These are phyloP conservation scores for Megathymus violae DNA, from an alignment of 1,140 invertebrate genomes.

Conservation along the genomic window DNA sequence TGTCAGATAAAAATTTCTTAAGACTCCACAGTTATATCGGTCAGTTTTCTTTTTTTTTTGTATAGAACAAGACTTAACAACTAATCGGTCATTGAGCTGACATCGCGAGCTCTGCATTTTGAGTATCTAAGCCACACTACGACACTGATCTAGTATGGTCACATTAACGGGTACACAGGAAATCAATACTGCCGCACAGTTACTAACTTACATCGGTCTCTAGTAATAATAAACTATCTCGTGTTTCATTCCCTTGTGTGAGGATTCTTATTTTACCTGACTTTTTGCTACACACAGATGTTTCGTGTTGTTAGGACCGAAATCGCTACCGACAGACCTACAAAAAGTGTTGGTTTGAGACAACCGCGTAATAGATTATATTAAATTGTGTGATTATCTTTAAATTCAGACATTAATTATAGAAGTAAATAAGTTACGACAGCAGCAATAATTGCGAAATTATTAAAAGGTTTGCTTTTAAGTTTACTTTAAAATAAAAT, in stretches of 20 bases:
- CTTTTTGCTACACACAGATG: not conserved
- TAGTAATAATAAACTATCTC: not conserved
- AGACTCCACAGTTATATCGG: too few species aligned
- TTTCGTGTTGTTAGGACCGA: not conserved
- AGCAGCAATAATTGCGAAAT: too few species aligned
- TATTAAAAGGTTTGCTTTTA: too few species aligned
- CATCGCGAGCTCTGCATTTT: conserved; percentile 12
- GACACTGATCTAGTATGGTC: not conserved
- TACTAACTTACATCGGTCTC: not conserved
- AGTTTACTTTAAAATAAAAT: too few species aligned
- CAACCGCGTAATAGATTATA: too few species aligned
- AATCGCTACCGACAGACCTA: not conserved
- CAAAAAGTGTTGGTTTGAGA: not conserved
- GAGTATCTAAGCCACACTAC: not conserved
- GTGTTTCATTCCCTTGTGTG: not conserved
- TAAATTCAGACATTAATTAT: too few species aligned
- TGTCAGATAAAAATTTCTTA: too few species aligned
- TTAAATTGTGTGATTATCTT: too few species aligned
- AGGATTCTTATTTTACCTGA: conserved; percentile 1
- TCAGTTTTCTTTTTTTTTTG: too few species aligned
- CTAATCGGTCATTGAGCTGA: conserved; percentile 7
- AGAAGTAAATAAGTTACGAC: too few species aligned
- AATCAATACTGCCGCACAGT: conserved; percentile 16
- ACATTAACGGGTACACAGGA: conserved; percentile 3
- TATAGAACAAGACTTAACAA: not conserved